phyloP scores from a whole-genome alignment of 2,797 vertebrate genomes.

The Myripristis murdjan region DNA sequence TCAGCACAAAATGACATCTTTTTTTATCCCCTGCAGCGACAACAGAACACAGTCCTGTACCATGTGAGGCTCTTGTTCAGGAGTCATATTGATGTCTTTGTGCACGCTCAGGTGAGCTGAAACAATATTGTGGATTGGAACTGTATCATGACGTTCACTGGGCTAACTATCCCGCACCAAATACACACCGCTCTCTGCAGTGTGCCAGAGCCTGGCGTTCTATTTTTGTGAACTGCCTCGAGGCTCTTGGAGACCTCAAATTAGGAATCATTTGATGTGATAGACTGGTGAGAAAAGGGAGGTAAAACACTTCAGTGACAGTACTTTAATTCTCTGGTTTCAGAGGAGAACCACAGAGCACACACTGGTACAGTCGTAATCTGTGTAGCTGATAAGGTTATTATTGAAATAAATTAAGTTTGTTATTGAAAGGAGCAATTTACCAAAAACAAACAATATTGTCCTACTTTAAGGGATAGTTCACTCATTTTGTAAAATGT shows the following conservation, averaged over 20 bases:
- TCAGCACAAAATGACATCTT: slow-evolving; percentile 68
- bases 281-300: neutral
- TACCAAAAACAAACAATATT: no score
- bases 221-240: slow-evolving; percentile 18
- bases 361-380: neutral
- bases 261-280: slow-evolving; percentile 6
- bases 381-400: neutral
- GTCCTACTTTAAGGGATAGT: no score
- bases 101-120: slow-evolving; percentile 22
- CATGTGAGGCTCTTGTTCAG: slow-evolving; percentile 10
- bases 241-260: neutral
- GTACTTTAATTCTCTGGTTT: slow-evolving; percentile 33
- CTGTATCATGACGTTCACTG: slow-evolving; percentile 30
- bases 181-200: neutral
- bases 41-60: slow-evolving; percentile 12
- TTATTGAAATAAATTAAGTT: no score
- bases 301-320: slow-evolving; percentile 23
- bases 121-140: slow-evolving; percentile 18
- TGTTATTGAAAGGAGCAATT: no score
- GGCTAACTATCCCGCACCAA: slow-evolving; percentile 24
- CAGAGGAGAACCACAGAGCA: slow-evolving; percentile 20
- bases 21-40: slow-evolving; percentile 9
- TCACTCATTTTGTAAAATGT: no score
- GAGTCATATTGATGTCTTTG: slow-evolving; percentile 28
- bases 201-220: slow-evolving; percentile 1